Percentiles rank a stretch among this genome's conserved stretches.
These are phyloP conservation scores for Cryptus armator DNA, from an alignment of 2,888 invertebrate genomes.

Conservation along the genomic window DNA sequence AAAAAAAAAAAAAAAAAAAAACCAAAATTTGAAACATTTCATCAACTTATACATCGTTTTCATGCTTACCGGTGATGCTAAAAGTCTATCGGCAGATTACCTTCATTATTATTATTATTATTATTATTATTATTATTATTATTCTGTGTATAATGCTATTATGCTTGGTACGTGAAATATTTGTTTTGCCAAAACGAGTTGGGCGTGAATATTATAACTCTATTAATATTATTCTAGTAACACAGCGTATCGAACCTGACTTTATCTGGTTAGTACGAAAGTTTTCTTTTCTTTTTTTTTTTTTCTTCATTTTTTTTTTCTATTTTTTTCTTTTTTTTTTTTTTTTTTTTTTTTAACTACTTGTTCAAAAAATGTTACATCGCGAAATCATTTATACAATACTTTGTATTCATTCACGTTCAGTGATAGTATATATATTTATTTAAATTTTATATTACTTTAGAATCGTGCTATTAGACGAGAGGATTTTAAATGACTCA, in stretches of 20 bases:
- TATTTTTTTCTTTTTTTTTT: not conserved
- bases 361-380: constrained; percentile 39
- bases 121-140: not conserved
- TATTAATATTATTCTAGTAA: constrained; percentile 38
- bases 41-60: constrained; percentile 39
- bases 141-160: constrained; percentile 19
- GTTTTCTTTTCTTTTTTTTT: not conserved
- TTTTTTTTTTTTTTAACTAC: not conserved
- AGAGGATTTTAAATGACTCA: not conserved
- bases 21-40: constrained; percentile 8
- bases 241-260: constrained; percentile 37
- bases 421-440: constrained; percentile 29
- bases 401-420: constrained; percentile 47
- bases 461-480: constrained; percentile 82
- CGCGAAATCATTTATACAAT: constrained; percentile 49
- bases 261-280: constrained; percentile 20
- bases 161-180: constrained; percentile 24
- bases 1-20: not conserved
- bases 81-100: constrained; percentile 22
- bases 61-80: constrained; percentile 22
- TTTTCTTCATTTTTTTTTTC: not conserved
- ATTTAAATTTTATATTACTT: constrained; percentile 73
- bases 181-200: constrained; percentile 14
- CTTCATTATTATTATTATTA: not conserved
- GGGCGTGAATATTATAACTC: constrained; percentile 20